phyloP scores from a whole-genome alignment of 2,113 vertebrate species.

The Prochilodus magdalenae region DNA sequence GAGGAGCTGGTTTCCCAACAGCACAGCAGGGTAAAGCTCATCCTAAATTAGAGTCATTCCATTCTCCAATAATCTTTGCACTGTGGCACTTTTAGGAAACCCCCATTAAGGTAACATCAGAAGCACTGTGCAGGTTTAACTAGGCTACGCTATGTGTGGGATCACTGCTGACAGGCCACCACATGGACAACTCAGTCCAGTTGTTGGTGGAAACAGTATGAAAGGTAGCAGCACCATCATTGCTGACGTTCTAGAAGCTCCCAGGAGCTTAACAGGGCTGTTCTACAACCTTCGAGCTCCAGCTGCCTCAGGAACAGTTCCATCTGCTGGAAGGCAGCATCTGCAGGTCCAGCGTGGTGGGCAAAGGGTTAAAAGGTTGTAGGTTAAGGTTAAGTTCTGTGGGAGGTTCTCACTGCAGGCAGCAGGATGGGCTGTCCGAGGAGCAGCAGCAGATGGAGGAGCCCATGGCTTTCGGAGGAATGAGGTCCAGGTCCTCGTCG shows the following conservation, averaged over 20 bases:
- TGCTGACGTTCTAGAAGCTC: not conserved
- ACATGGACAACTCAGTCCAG: not conserved
- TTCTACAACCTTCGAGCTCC: not conserved
- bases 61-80: not conserved
- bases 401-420: conserved; percentile 79
- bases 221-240: not conserved
- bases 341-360: not conserved
- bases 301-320: not conserved
- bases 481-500: conserved; percentile 95
- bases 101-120: not conserved
- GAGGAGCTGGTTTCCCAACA: not conserved
- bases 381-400: not conserved
- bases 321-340: not conserved
- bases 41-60: not conserved
- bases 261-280: not conserved
- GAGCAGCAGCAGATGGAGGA: conserved; percentile 85
- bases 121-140: not conserved
- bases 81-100: not conserved
- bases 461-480: conserved; percentile 89
- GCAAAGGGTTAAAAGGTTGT: not conserved
- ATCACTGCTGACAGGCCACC: not conserved
- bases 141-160: not conserved
- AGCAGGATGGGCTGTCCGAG: conserved; percentile 79
- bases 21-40: not conserved
- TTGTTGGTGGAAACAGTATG: not conserved